phyloP scores from a whole-genome alignment of 1,140 invertebrate species.

The Laupala kohalensis region DNA sequence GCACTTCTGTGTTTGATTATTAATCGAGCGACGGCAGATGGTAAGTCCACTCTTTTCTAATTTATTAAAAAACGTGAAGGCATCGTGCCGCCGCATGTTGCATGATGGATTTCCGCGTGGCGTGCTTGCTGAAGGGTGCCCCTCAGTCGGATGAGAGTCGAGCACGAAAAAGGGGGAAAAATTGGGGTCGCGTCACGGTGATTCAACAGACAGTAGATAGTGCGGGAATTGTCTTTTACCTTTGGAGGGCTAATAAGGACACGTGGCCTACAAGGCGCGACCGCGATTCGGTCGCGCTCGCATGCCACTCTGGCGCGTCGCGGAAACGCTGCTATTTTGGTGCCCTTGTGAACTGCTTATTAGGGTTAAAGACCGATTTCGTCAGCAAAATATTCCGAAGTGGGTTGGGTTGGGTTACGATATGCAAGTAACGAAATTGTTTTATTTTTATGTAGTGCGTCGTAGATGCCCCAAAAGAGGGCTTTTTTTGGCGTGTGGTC shows the following conservation, averaged over 20 bases:
- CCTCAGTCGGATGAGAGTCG: background rate
- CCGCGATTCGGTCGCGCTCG: too few relatives aligned
- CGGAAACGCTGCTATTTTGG: too few relatives aligned
- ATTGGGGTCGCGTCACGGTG: background rate
- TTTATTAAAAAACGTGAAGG: background rate
- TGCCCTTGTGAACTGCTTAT: too few relatives aligned
- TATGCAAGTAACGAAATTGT: too few relatives aligned
- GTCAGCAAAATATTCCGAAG: too few relatives aligned
- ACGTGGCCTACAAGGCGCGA: background rate
- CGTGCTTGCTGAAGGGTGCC: background rate
- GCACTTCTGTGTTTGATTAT: background rate
- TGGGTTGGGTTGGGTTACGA: too few relatives aligned
- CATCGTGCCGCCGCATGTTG: background rate
- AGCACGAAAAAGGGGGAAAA: background rate
- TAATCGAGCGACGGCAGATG: background rate
- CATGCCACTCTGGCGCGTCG: too few relatives aligned
- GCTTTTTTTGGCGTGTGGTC: too few relatives aligned
- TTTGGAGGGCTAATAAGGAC: background rate
- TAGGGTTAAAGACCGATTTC: too few relatives aligned
- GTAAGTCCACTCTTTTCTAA: background rate
- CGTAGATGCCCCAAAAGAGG: too few relatives aligned
- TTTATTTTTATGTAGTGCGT: too few relatives aligned
- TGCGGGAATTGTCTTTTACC: background rate
- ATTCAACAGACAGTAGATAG: background rate
- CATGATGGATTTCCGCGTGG: background rate